These are phyloP conservation scores for Porites rus DNA, from an alignment of 92 coral and sea anemone species.

Conservation along the genomic window DNA sequence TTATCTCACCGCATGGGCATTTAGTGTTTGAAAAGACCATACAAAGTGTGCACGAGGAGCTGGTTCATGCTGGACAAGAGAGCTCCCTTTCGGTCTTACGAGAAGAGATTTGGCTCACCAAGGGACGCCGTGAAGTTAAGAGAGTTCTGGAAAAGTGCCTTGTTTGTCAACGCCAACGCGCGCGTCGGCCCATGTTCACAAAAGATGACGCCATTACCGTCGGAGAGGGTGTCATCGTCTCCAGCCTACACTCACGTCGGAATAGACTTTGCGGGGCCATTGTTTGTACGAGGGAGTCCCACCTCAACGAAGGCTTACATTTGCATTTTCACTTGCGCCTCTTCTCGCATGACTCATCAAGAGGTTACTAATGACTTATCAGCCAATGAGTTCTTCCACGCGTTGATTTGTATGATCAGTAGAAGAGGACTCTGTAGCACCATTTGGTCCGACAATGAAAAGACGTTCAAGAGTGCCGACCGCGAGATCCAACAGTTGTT, in stretches of 20 bases:
- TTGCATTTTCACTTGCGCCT: constrained; percentile 43
- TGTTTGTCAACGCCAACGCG: constrained; percentile 17
- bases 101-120: constrained; percentile 42
- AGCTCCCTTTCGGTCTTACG: constrained; percentile 12
- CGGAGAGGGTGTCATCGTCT: constrained; percentile 28
- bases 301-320: constrained; percentile 24
- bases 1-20: constrained; percentile 41
- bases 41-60: background rate
- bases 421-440: constrained; percentile 52
- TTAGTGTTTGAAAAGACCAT: background rate
- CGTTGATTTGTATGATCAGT: constrained; percentile 21
- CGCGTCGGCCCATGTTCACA: background rate
- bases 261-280: constrained; percentile 47
- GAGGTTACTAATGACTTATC: constrained; percentile 29
- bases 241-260: constrained; percentile 41
- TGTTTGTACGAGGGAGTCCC: constrained; percentile 12
- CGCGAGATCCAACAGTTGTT: constrained; percentile 14
- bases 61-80: constrained; percentile 57
- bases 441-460: constrained; percentile 54
- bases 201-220: constrained; percentile 27
- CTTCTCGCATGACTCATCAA: constrained; percentile 35
- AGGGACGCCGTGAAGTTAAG: constrained; percentile 54
- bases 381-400: constrained; percentile 39
- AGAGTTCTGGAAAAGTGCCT: constrained; percentile 33
- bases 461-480: background rate